Base-by-base conservation (phyloP, 1,140 invertebrate species). In the Ostrea edulis region DNA sequence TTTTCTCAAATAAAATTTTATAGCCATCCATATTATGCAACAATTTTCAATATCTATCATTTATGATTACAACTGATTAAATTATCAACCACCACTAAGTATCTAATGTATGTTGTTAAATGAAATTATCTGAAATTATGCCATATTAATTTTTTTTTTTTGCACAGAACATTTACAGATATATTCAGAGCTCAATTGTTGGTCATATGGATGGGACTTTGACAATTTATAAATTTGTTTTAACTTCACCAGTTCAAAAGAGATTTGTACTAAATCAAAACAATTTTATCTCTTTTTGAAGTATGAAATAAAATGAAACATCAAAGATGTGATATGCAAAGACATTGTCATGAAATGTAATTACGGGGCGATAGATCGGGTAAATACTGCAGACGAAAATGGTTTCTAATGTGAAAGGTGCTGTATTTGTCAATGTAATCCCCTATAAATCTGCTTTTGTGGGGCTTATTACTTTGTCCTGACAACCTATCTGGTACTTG, bases 401-500 rank as follows among this genome's bases (percentile, higher is more conserved):
- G 68, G 68, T 77, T 29, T 77, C 68, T 25, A 77, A 9, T 77
- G 68, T 77, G 29, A 25, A 77, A 25, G 68, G 11, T 77, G 35
- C 35, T 77, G 22, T 22, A 35, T 77, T 77, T 77, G 68, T 77
- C 68, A 77, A 25, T 77, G 7, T 77, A 77, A 77, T 77, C 68
- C 68, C 68, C 25, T n/a, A 62, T 77, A 35, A 77, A 77, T 77
- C 68, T 29, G 68, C 25, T 77, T 77, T 77, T 77, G 22, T 77
- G 68, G 68, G 68, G 68, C 68, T 77, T 77, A 77, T 35, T 77
- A 77, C 68, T 25, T 4, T 25, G 68, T 22, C 68, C 29, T 77
- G 68, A 77, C 68, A 77, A 77, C 68, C 68, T 77, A 25, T 77
- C 68, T 77, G 68, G 68, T 35, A 44, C 68, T 35, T 35, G 68